Conservation (phyloP, 2,888 invertebrate genomes). For the Shargacucullia verbasci region DNA sequence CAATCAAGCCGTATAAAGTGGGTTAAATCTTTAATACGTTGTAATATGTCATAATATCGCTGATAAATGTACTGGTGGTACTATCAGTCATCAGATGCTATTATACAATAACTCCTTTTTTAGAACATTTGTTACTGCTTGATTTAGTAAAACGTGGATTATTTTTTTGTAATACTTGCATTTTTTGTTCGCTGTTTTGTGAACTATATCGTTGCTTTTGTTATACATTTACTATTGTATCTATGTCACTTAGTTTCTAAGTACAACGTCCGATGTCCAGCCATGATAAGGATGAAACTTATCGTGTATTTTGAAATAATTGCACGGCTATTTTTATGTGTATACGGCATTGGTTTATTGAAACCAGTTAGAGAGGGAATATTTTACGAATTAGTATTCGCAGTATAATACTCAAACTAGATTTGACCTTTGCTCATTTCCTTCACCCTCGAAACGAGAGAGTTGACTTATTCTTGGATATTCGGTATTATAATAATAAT, state of each 20-base stretch:
- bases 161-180: conserved; percentile 30
- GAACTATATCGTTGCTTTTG: conserved; percentile 44
- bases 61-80: conserved; percentile 28
- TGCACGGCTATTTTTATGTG: too few species aligned
- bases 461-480: too few species aligned
- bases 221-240: conserved; percentile 8
- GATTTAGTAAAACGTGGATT: conserved; percentile 16
- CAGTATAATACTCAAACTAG: too few species aligned
- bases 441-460: too few species aligned
- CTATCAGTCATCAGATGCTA: conserved; percentile 19
- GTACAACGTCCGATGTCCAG: conserved; percentile 5
- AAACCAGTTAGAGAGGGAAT: too few species aligned
- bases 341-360: too few species aligned
- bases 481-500: too few species aligned
- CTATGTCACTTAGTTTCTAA: conserved; percentile 7
- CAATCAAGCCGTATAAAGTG: conserved; percentile 23
- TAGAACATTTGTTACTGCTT: conserved; percentile 13
- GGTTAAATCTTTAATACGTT: conserved; percentile 43
- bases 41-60: conserved; percentile 36
- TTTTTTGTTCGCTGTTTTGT: conserved; percentile 21
- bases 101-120: conserved; percentile 3
- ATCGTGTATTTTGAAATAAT: too few species aligned
- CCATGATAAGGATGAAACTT: conserved; percentile 19
- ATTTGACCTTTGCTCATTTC: too few species aligned
- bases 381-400: too few species aligned